phyloP scores from a whole-genome alignment of 2,888 invertebrate species.

The Cataglyphis altisquamis region DNA sequence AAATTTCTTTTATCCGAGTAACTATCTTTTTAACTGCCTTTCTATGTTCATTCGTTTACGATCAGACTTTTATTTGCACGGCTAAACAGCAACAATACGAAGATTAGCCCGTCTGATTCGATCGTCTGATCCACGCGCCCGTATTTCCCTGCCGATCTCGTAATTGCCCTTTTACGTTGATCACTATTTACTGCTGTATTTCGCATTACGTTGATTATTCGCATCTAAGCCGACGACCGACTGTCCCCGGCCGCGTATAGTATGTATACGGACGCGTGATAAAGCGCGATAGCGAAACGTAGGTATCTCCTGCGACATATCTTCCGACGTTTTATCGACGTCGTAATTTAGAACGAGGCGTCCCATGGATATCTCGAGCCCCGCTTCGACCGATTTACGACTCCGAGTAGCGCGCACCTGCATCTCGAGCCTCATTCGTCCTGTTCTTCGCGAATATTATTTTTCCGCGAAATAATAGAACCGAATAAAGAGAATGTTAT shows the following conservation, averaged over 20 bases:
- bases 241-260: constrained; percentile 4
- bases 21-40: constrained; percentile 25
- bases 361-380: constrained; percentile 54
- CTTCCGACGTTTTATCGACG: constrained; percentile 74
- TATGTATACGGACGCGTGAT: constrained; percentile 41
- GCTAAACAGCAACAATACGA: constrained; percentile 35
- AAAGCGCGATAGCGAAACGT: constrained; percentile 55
- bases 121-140: constrained; percentile 23
- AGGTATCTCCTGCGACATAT: constrained; percentile 59
- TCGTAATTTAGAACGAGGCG: constrained; percentile 70
- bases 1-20: not conserved
- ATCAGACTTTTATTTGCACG: constrained; percentile 44
- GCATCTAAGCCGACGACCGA: constrained; percentile 41
- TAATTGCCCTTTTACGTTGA: constrained; percentile 74
- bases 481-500: constrained; percentile 40
- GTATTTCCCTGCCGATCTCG: constrained; percentile 18
- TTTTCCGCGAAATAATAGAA: constrained; percentile 62
- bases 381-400: constrained; percentile 64
- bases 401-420: constrained; percentile 56
- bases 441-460: constrained; percentile 52
- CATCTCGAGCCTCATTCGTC: constrained; percentile 21
- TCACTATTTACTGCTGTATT: constrained; percentile 76
- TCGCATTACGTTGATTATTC: constrained; percentile 75
- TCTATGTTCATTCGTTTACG: constrained; percentile 11
- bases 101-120: constrained; percentile 15